Percentiles rank a stretch among this genome's conserved stretches.
phyloP scores from a whole-genome alignment of 1,140 invertebrate genomes.

The Rhyzopertha dominica region DNA sequence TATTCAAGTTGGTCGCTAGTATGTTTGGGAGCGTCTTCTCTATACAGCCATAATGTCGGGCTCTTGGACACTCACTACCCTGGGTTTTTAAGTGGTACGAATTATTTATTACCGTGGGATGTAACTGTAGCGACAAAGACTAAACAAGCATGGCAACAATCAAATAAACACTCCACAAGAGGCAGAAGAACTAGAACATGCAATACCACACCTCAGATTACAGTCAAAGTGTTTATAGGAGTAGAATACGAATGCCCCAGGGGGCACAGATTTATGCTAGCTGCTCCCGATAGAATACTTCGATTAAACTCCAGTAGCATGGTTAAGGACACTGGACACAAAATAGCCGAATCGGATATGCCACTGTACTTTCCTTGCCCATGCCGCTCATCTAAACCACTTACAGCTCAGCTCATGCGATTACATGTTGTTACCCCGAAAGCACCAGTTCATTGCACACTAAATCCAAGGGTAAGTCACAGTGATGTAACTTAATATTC shows the following conservation, averaged over 20 bases:
- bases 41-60: constrained; percentile 88
- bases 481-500: too few species aligned
- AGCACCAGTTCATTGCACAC: constrained; percentile 82
- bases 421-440: constrained; percentile 90
- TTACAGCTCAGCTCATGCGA: constrained; percentile 84
- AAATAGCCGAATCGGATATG: constrained; percentile 82
- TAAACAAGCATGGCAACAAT: constrained; percentile 24
- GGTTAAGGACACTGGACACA: constrained; percentile 79
- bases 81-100: constrained; percentile 83
- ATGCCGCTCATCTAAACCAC: constrained; percentile 68
- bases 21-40: constrained; percentile 81
- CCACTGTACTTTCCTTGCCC: constrained; percentile 85
- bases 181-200: constrained; percentile 28
- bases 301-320: constrained; percentile 69
- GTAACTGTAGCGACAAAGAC: constrained; percentile 60
- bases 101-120: constrained; percentile 94
- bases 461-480: constrained; percentile 74
- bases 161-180: constrained; percentile 28
- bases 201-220: constrained; percentile 52
- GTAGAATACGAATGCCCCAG: constrained; percentile 95
- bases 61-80: constrained; percentile 70
- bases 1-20: constrained; percentile 92
- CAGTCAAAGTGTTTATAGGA: constrained; percentile 92
- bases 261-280: constrained; percentile 91
- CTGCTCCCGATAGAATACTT: constrained; percentile 79